Evolutionary conservation across 2,888 invertebrate species (phyloP).

Genomic region (Halictus ligatus): DNA sequence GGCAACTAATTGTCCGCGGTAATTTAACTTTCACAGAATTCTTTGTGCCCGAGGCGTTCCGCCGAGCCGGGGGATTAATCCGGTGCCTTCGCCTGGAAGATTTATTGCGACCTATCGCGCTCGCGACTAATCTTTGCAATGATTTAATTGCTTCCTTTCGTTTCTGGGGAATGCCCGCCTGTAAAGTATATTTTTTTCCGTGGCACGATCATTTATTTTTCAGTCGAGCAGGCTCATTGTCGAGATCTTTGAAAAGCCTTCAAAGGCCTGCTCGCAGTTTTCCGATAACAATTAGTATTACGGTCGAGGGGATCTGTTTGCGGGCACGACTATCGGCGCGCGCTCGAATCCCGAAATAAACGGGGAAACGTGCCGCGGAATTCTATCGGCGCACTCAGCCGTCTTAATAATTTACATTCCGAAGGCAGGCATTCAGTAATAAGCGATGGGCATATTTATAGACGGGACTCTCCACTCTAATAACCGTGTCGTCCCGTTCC

Average conservation of each 20-base stretch:
- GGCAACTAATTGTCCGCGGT: conserved; percentile 1
- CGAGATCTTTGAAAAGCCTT: not conserved
- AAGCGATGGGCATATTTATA: conserved; percentile 66
- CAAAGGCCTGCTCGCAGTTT: not conserved
- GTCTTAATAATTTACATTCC: conserved; percentile 70
- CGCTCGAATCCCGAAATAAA: conserved; percentile 56
- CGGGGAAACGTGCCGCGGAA: conserved; percentile 66
- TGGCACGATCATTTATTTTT: not conserved
- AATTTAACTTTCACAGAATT: conserved; percentile 10
- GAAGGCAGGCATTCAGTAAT: conserved; percentile 64
- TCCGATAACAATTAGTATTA: conserved; percentile 40
- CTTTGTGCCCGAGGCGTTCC: not conserved
- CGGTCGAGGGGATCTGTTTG: conserved; percentile 5
- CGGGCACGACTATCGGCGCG: not conserved
- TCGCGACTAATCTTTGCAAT: not conserved
- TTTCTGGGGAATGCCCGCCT: not conserved
- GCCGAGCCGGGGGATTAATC: not conserved
- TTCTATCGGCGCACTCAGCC: conserved; percentile 60
- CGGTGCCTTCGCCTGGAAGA: not conserved
- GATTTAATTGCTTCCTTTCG: not conserved
- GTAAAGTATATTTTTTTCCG: fast-evolving
- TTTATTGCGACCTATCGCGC: not conserved
- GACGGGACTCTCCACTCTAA: conserved; percentile 52
- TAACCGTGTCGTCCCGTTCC: conserved; percentile 48
- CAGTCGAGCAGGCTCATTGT: not conserved